These are phyloP conservation scores for Pomatostomus ruficeps DNA, from an alignment of 2,113 vertebrate genomes.

Conservation along the genomic window DNA sequence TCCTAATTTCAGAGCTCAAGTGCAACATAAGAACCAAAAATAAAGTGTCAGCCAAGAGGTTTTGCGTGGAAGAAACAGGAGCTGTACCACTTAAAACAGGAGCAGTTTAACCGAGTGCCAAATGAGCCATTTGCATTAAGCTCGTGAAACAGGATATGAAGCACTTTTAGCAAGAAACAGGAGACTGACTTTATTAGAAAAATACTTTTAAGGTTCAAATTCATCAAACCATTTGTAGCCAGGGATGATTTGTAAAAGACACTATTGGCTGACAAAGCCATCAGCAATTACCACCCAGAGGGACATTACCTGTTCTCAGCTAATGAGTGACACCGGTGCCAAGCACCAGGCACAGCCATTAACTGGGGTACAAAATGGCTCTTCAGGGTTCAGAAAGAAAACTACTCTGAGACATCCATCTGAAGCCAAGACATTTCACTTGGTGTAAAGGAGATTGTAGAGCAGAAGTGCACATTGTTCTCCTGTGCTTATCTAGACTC, in stretches of 20 bases:
- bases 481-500: not conserved
- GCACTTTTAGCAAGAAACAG: not conserved
- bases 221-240: not conserved
- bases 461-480: not conserved
- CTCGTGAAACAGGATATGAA: not conserved
- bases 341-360: not conserved
- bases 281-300: not conserved
- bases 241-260: not conserved
- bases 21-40: not conserved
- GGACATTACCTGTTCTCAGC: slow-evolving; percentile 4
- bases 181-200: not conserved
- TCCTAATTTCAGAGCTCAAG: not conserved
- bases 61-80: not conserved
- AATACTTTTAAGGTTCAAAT: slow-evolving; percentile 26
- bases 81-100: not conserved
- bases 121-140: not conserved
- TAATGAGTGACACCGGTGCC: not conserved
- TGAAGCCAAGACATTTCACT: not conserved
- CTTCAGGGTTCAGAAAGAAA: not conserved
- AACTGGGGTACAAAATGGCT: not conserved
- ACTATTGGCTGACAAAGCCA: not conserved
- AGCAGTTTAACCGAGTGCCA: not conserved
- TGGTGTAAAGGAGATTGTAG: not conserved
- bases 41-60: not conserved
- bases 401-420: not conserved